Percentiles rank a stretch among this genome's conserved stretches.
phyloP scores from a whole-genome alignment of 2,113 vertebrate species.

The Chaetodon auriga region DNA sequence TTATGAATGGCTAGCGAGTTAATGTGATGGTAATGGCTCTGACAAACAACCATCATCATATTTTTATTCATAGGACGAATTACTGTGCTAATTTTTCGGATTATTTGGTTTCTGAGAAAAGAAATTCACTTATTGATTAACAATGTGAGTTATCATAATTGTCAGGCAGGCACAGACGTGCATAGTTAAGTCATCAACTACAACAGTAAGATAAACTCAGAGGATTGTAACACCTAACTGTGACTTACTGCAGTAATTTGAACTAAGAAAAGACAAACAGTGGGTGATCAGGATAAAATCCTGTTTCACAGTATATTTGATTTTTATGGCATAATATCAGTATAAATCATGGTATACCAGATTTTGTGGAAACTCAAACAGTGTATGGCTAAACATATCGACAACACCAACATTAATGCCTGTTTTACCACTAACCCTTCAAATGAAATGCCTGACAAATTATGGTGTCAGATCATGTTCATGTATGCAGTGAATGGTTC shows the following conservation, averaged over 20 bases:
- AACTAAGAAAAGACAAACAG: too few relatives aligned
- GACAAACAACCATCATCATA: too few relatives aligned
- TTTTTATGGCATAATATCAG: too few relatives aligned
- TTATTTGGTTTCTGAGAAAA: background rate
- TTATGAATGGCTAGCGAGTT: background rate
- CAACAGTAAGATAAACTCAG: background rate
- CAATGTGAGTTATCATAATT: background rate
- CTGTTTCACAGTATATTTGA: background rate
- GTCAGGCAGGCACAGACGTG: background rate
- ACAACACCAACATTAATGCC: background rate
- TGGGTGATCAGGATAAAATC: too few relatives aligned
- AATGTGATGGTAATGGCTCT: too few relatives aligned
- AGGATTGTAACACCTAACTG: background rate
- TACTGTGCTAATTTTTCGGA: background rate
- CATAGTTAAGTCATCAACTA: too few relatives aligned
- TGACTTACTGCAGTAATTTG: background rate
- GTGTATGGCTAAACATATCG: background rate
- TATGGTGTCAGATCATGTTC: too few relatives aligned
- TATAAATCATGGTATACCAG: too few relatives aligned
- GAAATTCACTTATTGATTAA: fast-evolving
- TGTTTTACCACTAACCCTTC: background rate
- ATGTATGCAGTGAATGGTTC: too few relatives aligned
- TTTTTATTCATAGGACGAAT: too few relatives aligned
- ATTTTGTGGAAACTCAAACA: background rate
- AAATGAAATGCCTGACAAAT: background rate